phyloP scores from a whole-genome alignment of 1,140 invertebrate genomes.

The Polypedilum vanderplanki region DNA sequence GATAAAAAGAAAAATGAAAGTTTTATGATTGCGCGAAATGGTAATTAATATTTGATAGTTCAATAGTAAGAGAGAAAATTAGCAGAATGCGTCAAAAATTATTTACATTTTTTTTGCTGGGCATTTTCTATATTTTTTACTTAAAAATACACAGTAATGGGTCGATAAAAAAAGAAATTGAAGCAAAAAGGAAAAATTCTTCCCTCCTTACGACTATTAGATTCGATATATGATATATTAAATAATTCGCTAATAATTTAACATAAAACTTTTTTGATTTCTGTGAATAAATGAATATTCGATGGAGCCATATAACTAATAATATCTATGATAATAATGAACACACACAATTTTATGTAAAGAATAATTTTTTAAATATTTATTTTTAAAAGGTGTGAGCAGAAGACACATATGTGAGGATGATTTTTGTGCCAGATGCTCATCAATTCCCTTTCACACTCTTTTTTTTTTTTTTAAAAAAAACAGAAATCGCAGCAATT shows the following conservation, averaged over 20 bases:
- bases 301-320: slow-evolving; percentile 10
- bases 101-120: too few species aligned
- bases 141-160: too few species aligned
- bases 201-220: not conserved
- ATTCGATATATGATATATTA: not conserved
- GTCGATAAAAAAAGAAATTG: too few species aligned
- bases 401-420: not conserved
- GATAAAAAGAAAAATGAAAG: too few species aligned
- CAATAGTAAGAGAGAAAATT: too few species aligned
- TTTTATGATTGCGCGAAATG: too few species aligned
- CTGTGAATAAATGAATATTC: not conserved
- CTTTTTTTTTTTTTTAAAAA: too few species aligned
- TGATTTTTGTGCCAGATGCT: slow-evolving; percentile 5
- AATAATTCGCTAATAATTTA: not conserved
- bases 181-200: not conserved
- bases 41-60: too few species aligned
- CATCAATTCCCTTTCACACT: not conserved
- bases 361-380: not conserved
- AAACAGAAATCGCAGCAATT: not conserved
- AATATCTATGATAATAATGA: not conserved
- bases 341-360: slow-evolving; percentile 4
- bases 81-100: too few species aligned
- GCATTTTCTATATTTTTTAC: too few species aligned
- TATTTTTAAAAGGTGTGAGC: slow-evolving; percentile 18
- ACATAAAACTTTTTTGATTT: not conserved